A percentile compares a stretch with the other conserved stretches of the same genome.
Conservation (phyloP, 2,113 vertebrate genomes). For the Amblyopsis rosae region DNA sequence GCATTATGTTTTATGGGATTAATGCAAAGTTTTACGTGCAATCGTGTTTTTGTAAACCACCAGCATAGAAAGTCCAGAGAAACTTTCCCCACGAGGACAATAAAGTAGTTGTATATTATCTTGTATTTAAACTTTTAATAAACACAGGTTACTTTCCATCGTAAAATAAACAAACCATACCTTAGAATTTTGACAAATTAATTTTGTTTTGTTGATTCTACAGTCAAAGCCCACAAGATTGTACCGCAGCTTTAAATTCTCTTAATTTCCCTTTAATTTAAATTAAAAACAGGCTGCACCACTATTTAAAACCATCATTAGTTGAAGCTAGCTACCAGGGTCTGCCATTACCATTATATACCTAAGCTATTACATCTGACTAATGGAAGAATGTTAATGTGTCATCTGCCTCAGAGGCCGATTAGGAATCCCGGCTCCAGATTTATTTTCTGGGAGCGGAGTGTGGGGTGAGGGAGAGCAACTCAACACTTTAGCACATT, state of each 20-base stretch:
- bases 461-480: constrained; percentile 38
- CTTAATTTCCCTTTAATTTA: background rate
- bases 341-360: constrained; percentile 1
- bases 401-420: background rate
- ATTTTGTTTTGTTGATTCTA: background rate
- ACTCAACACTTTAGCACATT: constrained; percentile 57
- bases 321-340: background rate
- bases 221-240: background rate
- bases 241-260: background rate
- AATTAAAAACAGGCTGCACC: background rate
- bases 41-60: too few species aligned
- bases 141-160: background rate
- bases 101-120: too few species aligned
- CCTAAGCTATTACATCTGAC: constrained; percentile 11
- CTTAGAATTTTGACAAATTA: background rate
- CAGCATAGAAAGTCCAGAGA: too few species aligned
- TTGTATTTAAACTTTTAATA: background rate
- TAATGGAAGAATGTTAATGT: constrained; percentile 20
- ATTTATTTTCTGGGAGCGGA: constrained; percentile 46
- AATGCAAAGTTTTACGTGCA: background rate
- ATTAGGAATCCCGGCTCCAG: constrained; percentile 40
- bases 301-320: constrained; percentile 3
- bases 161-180: background rate
- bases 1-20: background rate
- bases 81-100: too few species aligned